Evolutionary conservation across 2,113 vertebrate species (phyloP).

Genomic region (Catagonus wagneri): DNA sequence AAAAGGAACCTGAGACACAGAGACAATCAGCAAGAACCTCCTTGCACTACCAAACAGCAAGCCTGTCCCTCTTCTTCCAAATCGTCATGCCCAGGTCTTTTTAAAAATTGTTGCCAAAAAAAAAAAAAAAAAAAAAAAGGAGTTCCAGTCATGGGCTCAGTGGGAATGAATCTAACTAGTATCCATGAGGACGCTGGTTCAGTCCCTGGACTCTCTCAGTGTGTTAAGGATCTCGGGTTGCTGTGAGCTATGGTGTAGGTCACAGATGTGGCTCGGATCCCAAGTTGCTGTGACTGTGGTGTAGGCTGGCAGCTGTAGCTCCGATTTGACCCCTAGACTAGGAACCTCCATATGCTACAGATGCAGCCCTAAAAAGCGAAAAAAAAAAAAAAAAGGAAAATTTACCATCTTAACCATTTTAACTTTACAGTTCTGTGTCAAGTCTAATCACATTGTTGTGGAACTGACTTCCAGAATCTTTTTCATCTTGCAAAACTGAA

Average conservation of each 20-base stretch:
- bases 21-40: background rate
- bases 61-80: background rate
- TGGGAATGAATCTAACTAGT: no score
- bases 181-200: no score
- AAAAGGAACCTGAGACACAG: background rate
- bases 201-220: no score
- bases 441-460: background rate
- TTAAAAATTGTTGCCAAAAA: background rate
- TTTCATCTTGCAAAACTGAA: conserved; percentile 45
- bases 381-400: background rate
- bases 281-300: no score
- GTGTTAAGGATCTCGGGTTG: no score
- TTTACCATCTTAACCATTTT: background rate
- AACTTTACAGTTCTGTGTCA: background rate
- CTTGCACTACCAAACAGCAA: background rate
- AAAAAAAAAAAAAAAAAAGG: no score
- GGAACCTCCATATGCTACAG: no score
- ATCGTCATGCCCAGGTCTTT: background rate
- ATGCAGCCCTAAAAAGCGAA: background rate
- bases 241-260: no score
- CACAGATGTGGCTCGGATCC: no score
- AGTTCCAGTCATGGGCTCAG: no score
- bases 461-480: background rate
- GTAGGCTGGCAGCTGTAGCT: no score
- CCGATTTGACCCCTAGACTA: no score